phyloP scores from a whole-genome alignment of 2,797 vertebrate species.

The Thripadectes ignobilis region DNA sequence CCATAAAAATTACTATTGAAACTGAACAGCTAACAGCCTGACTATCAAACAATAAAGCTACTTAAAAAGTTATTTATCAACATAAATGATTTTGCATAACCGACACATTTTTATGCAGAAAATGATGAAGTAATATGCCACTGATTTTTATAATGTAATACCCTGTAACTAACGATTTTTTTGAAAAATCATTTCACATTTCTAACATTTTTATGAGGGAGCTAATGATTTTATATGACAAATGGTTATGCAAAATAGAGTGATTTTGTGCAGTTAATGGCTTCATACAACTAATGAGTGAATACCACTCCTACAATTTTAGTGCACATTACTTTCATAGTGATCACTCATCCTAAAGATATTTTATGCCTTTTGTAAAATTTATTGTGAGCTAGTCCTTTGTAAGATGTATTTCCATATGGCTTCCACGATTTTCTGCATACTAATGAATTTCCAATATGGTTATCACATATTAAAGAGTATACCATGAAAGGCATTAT shows the following conservation, averaged over 20 bases:
- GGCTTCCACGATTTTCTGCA: constrained; percentile 43
- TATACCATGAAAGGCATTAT: neutral
- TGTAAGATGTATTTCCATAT: constrained; percentile 50
- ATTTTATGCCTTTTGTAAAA: constrained; percentile 54
- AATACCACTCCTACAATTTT: constrained; percentile 57
- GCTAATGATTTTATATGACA: constrained; percentile 72
- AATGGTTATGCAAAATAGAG: constrained; percentile 62
- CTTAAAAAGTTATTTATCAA: constrained; percentile 75
- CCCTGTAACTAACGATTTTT: constrained; percentile 65
- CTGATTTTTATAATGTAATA: constrained; percentile 63
- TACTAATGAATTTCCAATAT: constrained; percentile 24
- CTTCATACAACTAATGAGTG: constrained; percentile 66
- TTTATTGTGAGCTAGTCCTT: constrained; percentile 45
- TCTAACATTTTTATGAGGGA: constrained; percentile 65
- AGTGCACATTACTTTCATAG: constrained; percentile 41
- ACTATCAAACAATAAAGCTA: constrained; percentile 59
- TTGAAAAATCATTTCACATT: constrained; percentile 67
- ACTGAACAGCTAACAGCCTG: constrained; percentile 44
- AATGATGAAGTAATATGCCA: constrained; percentile 59
- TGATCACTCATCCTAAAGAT: constrained; percentile 57
- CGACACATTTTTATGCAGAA: constrained; percentile 62
- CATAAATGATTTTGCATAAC: constrained; percentile 66
- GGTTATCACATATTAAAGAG: constrained; percentile 10
- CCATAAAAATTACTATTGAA: constrained; percentile 63
- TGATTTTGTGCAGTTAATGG: constrained; percentile 56